phyloP scores from a whole-genome alignment of 2,113 vertebrate genomes.

The Columbina picui region DNA sequence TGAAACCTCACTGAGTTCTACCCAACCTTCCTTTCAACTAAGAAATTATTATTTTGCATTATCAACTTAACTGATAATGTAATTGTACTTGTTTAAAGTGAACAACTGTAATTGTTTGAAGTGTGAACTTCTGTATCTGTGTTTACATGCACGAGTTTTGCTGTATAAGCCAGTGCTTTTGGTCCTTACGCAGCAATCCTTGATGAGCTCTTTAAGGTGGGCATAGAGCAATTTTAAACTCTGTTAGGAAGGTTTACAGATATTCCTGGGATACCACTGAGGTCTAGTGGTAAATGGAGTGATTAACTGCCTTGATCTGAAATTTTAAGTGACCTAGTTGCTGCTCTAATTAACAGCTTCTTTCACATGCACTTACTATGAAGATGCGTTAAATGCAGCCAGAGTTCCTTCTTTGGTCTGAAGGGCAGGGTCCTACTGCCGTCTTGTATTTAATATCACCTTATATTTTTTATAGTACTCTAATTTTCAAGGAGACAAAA shows the following conservation, averaged over 20 bases:
- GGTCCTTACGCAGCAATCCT: not conserved
- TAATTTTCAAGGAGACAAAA: not conserved
- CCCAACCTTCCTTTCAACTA: not conserved
- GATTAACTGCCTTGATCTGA: slow-evolving; percentile 39
- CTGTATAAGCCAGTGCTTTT: not conserved
- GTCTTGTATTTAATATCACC: not conserved
- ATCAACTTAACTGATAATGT: not conserved
- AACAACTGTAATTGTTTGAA: not conserved
- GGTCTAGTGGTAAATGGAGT: slow-evolving; percentile 38
- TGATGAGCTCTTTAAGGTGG: not conserved
- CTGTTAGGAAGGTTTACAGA: slow-evolving; percentile 8
- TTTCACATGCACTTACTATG: slow-evolving; percentile 22
- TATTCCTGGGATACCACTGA: slow-evolving; percentile 36
- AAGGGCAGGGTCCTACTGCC: not conserved
- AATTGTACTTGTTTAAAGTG: not conserved
- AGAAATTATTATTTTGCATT: not conserved
- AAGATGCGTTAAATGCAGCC: not conserved
- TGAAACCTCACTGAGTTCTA: not conserved
- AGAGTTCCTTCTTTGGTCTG: not conserved
- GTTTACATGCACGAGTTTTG: not conserved
- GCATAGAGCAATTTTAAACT: not conserved
- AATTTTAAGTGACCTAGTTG: slow-evolving; percentile 50
- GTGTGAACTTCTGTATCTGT: not conserved
- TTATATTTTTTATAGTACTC: not conserved
- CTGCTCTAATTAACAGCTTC: slow-evolving; percentile 42